Base-by-base conservation (phyloP, 30 jellyfish, hydroid and myxozoan genomes). In the Hydra vulgaris region DNA sequence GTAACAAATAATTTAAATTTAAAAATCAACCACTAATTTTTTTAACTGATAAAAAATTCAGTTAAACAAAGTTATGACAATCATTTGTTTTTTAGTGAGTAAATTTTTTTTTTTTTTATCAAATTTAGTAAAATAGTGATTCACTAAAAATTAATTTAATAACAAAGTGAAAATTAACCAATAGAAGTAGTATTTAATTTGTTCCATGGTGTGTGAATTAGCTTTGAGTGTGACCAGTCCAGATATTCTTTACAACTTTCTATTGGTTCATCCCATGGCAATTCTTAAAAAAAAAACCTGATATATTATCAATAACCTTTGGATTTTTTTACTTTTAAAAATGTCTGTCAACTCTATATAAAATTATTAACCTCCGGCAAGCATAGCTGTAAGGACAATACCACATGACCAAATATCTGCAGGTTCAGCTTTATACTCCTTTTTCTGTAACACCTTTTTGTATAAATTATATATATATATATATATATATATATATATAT, bases 331-430 rank as follows among this genome's bases (percentile, higher is more conserved):
- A n/a, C n/a, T n/a, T n/a, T n/a, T n/a, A n/a, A n/a, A n/a, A n/a
- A n/a, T n/a, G n/a, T n/a, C n/a, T n/a, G n/a, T n/a, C n/a, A n/a
- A n/a, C n/a, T n/a, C n/a, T n/a, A n/a, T n/a, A 76, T 25, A 26
- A 73, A 21, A 73, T 26, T 0, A 53, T 25, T 0, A 70, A 94
- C 99, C 99, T 85, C 99, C 99, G 12, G 96, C 96, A 12, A 94
- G 82, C 97, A 94, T 88, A 24, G 97, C 97, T 0, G 95, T 78
- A 15, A 94, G 77, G 71, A 94, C 96, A 26, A 94, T 88, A 18
- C 99, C 99, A 80, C 96, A 94, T 18, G 99, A 94, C 94, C 97
- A 94, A 1, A 94, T 79, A 66, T 94, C 99, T 0, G 97, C 96
- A 1, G 99, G 99, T 81, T 94, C 95, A 4, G 97, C 99, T 71